Percentiles rank a stretch among this genome's conserved stretches.
Conservation (phyloP, 2,888 invertebrate species). For the Eupithecia insigniata region DNA sequence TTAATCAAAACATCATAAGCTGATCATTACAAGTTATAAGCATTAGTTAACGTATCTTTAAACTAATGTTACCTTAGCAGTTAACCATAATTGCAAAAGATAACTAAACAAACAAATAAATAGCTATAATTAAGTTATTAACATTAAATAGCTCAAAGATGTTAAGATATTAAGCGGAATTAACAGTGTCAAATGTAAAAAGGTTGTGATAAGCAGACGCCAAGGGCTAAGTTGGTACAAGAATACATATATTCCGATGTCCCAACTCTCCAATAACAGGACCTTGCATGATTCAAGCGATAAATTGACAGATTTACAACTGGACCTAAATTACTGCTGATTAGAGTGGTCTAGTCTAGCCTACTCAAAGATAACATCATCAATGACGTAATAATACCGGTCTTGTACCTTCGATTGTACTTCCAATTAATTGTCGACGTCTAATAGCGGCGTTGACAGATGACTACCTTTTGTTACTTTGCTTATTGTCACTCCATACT, state of each 20-base stretch:
- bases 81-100: slow-evolving; percentile 14
- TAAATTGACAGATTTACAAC: slow-evolving; percentile 36
- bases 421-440: slow-evolving; percentile 20
- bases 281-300: slow-evolving; percentile 21
- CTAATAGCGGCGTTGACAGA: slow-evolving; percentile 11
- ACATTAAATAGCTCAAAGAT: background rate
- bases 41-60: background rate
- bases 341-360: slow-evolving; percentile 35
- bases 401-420: slow-evolving; percentile 21
- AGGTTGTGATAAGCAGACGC: background rate
- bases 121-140: background rate
- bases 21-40: slow-evolving; percentile 9
- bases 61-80: slow-evolving; percentile 1
- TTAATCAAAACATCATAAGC: background rate
- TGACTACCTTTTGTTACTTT: no score
- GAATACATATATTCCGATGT: background rate
- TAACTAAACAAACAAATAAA: background rate
- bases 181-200: background rate
- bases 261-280: slow-evolving; percentile 8
- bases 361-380: slow-evolving; percentile 45
- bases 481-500: slow-evolving; percentile 14
- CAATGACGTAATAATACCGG: slow-evolving; percentile 52
- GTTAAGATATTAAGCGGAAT: background rate
- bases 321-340: slow-evolving; percentile 38
- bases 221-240: background rate